A percentile compares a stretch with the other conserved stretches of the same genome.
phyloP scores from a whole-genome alignment of 2,113 vertebrate genomes.

The Stercorarius parasiticus region DNA sequence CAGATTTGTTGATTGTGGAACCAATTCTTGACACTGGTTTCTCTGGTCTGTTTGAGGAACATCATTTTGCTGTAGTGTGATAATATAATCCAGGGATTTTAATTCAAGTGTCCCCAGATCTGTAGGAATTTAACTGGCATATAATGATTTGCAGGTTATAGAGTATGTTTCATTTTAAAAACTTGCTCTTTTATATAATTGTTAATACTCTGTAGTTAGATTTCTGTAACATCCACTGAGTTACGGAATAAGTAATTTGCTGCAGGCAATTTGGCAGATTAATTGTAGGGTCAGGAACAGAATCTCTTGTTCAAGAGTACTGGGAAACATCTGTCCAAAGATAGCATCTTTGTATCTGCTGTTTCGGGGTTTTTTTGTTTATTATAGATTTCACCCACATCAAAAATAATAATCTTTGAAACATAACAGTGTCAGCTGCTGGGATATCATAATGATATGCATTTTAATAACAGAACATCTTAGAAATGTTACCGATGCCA shows the following conservation, averaged over 20 bases:
- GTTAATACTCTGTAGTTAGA: background rate
- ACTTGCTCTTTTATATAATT: background rate
- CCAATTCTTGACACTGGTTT: background rate
- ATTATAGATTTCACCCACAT: background rate
- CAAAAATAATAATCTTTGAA: background rate
- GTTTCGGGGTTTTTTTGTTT: accelerated
- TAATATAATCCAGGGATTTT: background rate
- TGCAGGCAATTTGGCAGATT: background rate
- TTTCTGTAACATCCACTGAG: background rate
- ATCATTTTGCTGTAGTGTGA: background rate
- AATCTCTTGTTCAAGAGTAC: background rate
- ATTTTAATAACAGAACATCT: background rate
- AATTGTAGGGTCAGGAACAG: background rate
- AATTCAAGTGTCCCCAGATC: background rate
- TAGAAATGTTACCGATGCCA: background rate
- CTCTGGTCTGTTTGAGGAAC: background rate
- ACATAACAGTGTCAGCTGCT: background rate
- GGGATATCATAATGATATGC: background rate
- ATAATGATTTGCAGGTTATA: background rate
- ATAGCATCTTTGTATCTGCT: background rate
- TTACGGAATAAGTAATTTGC: background rate
- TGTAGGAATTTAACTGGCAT: background rate
- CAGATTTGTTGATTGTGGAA: background rate
- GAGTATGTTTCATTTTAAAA: background rate
- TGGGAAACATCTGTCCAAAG: background rate